phyloP scores from a whole-genome alignment of 2,113 vertebrate genomes.

The Pelodiscus sinensis region DNA sequence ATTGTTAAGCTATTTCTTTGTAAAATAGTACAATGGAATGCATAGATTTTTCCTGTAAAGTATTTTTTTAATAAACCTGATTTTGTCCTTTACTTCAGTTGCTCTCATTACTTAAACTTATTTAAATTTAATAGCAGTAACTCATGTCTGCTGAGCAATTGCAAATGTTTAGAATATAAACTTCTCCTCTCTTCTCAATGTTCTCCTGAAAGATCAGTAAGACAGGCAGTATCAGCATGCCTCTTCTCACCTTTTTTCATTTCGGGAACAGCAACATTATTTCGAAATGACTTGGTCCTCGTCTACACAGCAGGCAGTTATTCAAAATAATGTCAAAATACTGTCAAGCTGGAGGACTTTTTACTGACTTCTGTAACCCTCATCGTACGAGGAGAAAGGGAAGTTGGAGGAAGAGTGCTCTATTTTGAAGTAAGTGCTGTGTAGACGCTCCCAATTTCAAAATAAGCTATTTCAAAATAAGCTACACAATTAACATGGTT shows the following conservation, averaged over 20 bases:
- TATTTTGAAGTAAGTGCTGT: too few species aligned
- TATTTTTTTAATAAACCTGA: conserved; percentile 96
- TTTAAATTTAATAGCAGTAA: conserved; percentile 14
- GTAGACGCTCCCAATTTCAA: too few species aligned
- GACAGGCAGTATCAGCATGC: not conserved
- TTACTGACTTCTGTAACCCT: too few species aligned
- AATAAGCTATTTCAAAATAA: too few species aligned
- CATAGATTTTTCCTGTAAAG: conserved; percentile 84
- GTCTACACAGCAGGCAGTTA: too few species aligned
- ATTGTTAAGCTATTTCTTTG: conserved; percentile 84
- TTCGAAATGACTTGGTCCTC: too few species aligned
- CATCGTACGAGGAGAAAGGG: too few species aligned
- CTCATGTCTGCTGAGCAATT: not conserved
- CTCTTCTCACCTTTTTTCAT: not conserved
- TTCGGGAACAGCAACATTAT: too few species aligned
- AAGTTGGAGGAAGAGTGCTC: too few species aligned
- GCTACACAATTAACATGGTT: too few species aligned
- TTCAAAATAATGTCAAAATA: too few species aligned
- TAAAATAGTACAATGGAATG: conserved; percentile 84
- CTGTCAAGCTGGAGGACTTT: too few species aligned
- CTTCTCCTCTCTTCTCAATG: not conserved
- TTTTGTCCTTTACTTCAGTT: conserved; percentile 69
- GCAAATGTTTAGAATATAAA: not conserved
- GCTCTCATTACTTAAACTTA: conserved; percentile 1
- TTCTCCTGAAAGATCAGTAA: not conserved